Percentiles rank a stretch among this genome's conserved stretches.
These are phyloP conservation scores for Scleropages formosus DNA, from an alignment of 2,797 vertebrate genomes.

Conservation along the genomic window DNA sequence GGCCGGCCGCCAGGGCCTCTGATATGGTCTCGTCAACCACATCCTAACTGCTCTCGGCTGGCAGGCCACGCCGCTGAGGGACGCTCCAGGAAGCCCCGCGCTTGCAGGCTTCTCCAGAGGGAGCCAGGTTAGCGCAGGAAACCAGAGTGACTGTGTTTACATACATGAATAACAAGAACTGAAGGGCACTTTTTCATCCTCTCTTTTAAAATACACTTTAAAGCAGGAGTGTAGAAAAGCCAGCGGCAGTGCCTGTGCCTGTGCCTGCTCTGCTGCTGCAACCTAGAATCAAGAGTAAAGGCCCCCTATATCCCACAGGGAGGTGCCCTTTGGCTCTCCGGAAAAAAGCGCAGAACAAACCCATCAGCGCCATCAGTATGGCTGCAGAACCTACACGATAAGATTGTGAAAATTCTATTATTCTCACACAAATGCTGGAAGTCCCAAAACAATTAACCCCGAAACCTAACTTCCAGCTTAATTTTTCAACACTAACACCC, in stretches of 20 bases:
- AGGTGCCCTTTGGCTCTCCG: background rate
- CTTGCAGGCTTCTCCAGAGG: background rate
- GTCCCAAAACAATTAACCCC: constrained; percentile 40
- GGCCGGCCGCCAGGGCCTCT: background rate
- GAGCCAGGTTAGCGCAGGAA: background rate
- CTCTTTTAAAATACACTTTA: background rate
- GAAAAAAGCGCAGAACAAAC: background rate
- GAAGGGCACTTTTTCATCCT: background rate
- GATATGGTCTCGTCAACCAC: background rate
- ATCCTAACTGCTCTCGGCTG: too few relatives aligned
- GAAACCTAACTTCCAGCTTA: constrained; percentile 25
- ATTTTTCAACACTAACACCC: constrained; percentile 25
- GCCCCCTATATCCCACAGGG: background rate
- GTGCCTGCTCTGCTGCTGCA: background rate
- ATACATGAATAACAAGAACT: background rate
- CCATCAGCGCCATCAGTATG: background rate
- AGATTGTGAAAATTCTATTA: constrained; percentile 47
- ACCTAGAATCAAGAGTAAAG: background rate
- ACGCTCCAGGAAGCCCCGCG: background rate
- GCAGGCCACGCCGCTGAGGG: background rate
- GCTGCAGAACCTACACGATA: constrained; percentile 29
- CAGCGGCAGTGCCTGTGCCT: background rate
- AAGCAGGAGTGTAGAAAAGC: background rate
- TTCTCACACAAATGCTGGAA: constrained; percentile 62
- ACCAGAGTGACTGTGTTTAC: background rate